A percentile compares a stretch with the other conserved stretches of the same genome.
Conservation (phyloP, 2,888 invertebrate genomes). For the Pilophorus perplexus region DNA sequence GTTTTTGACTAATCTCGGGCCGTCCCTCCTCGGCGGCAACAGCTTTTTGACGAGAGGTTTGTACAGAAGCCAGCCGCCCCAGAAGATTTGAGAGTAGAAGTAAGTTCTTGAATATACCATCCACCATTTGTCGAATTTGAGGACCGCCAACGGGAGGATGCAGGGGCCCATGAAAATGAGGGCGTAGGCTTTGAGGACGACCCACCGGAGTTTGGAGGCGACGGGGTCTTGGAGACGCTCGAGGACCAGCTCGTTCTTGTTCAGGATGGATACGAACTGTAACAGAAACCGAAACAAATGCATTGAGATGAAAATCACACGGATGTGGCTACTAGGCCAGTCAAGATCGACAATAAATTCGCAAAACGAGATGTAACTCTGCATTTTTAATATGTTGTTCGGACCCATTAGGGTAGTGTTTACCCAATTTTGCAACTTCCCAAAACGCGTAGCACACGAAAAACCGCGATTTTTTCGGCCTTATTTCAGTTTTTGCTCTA, state of each 20-base stretch:
- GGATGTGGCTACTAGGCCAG: too few species aligned
- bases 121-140: slow-evolving; percentile 68
- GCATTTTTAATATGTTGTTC: too few species aligned
- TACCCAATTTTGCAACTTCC: too few species aligned
- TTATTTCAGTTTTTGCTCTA: too few species aligned
- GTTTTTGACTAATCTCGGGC: too few species aligned
- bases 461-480: too few species aligned
- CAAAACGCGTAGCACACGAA: too few species aligned
- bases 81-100: slow-evolving; percentile 68
- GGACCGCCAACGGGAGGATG: slow-evolving; percentile 69
- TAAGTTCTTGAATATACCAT: slow-evolving; percentile 62
- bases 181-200: slow-evolving; percentile 68
- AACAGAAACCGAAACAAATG: slow-evolving; percentile 17
- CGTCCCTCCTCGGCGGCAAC: slow-evolving; percentile 47
- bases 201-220: slow-evolving; percentile 57
- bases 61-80: slow-evolving; percentile 63
- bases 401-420: too few species aligned
- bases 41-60: slow-evolving; percentile 52
- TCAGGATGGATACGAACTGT: slow-evolving; percentile 52
- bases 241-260: slow-evolving; percentile 56
- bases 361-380: too few species aligned
- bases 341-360: too few species aligned
- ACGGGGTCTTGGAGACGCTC: slow-evolving; percentile 53
- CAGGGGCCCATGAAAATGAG: slow-evolving; percentile 82
- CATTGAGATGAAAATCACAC: too few species aligned